Conservation (phyloP, 2,888 invertebrate genomes). For the Seira musarum region DNA sequence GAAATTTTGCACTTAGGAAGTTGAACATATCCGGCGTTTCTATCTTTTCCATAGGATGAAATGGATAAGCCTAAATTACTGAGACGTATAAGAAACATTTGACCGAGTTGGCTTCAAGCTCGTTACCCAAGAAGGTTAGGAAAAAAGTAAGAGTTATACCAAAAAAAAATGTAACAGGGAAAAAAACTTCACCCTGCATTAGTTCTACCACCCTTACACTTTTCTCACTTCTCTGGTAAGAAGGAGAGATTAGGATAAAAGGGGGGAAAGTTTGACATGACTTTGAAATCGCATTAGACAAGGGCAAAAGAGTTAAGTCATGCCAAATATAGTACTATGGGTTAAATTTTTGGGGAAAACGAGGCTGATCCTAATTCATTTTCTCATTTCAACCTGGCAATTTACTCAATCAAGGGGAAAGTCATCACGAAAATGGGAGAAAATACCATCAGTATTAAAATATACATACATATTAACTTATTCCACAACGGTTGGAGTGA, state of each 20-base stretch:
- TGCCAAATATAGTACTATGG: background rate
- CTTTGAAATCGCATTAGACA: constrained; percentile 27
- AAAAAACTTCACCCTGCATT: background rate
- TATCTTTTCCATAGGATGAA: constrained; percentile 30
- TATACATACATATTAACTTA: too few species aligned
- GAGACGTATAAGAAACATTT: background rate
- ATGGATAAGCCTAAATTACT: constrained; percentile 49
- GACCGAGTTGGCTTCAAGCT: background rate
- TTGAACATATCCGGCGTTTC: constrained; percentile 48
- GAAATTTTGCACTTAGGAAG: constrained; percentile 54
- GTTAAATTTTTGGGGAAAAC: too few species aligned
- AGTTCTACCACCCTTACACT: background rate
- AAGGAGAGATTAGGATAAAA: background rate
- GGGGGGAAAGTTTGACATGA: constrained; percentile 28
- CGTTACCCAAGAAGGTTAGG: background rate
- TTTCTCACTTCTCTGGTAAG: constrained; percentile 1
- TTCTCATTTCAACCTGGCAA: background rate
- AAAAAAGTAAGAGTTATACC: background rate
- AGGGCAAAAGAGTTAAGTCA: background rate
- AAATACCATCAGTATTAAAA: too few species aligned
- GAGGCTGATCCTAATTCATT: background rate
- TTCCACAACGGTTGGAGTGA: too few species aligned
- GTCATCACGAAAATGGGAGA: background rate
- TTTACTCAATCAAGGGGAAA: background rate
- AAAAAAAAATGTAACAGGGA: background rate